phyloP scores from a whole-genome alignment of 2,888 invertebrate species.

The Orthosia gracilis region DNA sequence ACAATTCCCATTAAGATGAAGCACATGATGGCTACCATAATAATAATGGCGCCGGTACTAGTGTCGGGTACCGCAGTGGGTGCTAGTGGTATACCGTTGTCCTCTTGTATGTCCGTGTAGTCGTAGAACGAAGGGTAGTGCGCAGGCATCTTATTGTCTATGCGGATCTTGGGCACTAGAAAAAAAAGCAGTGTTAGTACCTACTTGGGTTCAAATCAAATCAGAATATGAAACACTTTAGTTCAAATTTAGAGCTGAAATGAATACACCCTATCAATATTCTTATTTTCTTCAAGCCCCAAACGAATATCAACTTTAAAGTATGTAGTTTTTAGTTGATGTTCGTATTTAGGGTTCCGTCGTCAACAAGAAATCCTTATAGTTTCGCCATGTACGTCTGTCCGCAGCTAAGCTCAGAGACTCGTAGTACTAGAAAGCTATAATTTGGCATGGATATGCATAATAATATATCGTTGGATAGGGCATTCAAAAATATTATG shows the following conservation, averaged over 20 bases:
- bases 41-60: slow-evolving; percentile 72
- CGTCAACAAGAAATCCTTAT: no score
- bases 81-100: slow-evolving; percentile 63
- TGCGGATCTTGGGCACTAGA: slow-evolving; percentile 79
- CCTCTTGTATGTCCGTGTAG: slow-evolving; percentile 78
- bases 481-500: no score
- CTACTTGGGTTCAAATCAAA: neutral
- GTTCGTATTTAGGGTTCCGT: no score
- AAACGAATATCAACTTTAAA: no score
- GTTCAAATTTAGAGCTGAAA: neutral
- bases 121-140: slow-evolving; percentile 86
- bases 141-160: slow-evolving; percentile 81
- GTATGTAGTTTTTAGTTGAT: no score
- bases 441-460: no score
- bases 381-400: no score
- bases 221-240: neutral
- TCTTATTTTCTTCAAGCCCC: no score
- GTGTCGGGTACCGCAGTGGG: slow-evolving; percentile 75
- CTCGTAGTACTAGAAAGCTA: no score
- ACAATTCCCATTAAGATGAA: slow-evolving; percentile 70
- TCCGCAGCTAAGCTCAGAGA: no score
- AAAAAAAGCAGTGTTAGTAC: slow-evolving; percentile 26
- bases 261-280: no score
- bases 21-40: slow-evolving; percentile 70
- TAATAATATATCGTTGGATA: no score